Base-by-base conservation (phyloP, 2,888 invertebrate genomes). In the Nipponacmea schrenckii region DNA sequence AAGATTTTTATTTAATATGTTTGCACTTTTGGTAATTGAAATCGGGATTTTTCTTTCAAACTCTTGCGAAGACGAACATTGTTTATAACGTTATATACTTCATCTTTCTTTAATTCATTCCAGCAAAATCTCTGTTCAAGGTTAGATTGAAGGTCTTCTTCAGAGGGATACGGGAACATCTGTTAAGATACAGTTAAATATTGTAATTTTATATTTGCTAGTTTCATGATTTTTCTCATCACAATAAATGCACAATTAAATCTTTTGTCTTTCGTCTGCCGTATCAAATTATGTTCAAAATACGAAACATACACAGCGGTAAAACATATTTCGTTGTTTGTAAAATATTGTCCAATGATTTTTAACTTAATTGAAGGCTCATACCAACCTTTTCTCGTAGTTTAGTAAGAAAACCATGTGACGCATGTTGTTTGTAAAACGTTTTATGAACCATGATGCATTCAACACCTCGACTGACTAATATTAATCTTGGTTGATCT, bases 391-490 rank as follows among this genome's bases (percentile, higher is more conserved):
- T 72, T 62, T 81, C 82, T 63, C 80, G 73, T n/a, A 84, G 73
- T 56, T 75, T 74, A 27, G 81, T 77, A 20, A 82, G 69, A 17
- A 81, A 77, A 62, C 71, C 73, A 45, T 81, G 77, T 7, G 80
- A 76, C 8, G 82, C 81, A 68, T 83, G 75, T 64, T 86, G 84
- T 72, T 80, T 69, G 76, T 78, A 86, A 64, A 85, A 81, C 68
- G 84, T 84, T 72, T 84, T 86, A 70, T 82, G 79, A 26, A 86
- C 80, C 79, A 82, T 79, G 64, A 86, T 80, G 24, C 84, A 83
- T 72, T 86, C 85, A 1, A 80, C 82, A 1, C 85, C 84, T 69
- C 85, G 84, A 69, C 85, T 86, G 71, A 84, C 83, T 62, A 86
- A 73, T 62, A 82, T 81, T 45, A 86, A 76, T 17, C 74, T 69